Base-by-base conservation (phyloP, 2,113 vertebrate genomes). In the Axis porcinus region DNA sequence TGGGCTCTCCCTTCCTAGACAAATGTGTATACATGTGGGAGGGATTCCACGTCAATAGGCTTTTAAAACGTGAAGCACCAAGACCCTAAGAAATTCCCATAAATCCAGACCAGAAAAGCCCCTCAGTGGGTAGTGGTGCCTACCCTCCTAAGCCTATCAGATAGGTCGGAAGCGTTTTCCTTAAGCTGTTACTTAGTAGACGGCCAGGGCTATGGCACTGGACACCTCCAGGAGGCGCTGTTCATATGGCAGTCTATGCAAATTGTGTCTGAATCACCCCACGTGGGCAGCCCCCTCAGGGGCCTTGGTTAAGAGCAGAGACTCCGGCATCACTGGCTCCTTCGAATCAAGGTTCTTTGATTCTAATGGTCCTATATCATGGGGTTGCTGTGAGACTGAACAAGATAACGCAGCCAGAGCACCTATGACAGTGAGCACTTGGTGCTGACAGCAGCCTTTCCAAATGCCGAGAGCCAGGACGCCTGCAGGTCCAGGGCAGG, bases 1-100 rank as follows among this genome's bases (percentile, higher is more conserved):
- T 87, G 95, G 83, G 92, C 21, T 36, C 67, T 91, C 78, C 93
- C 43, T n/a, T 89, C 95, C 94, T 86, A 36, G 91, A 82, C 74
- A 96, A 98, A 94, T 74, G 17, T 93, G 89, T 97, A 36, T 54
- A 33, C 36, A 96, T 60, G 57, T 50, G 15, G 97, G 89, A 95
- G 89, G 91, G 96, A 81, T 95, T 70, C 40, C 33, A 0, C 40
- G 76, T 67, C 96, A 30, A 67, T 2, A 70, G 84, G 84, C 81
- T 87, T 93, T 89, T 84, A 94, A 94, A 87, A 88, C 76, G n/a
- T 5, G 52, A 93, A 90, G 89, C 88, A 78, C 67, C 33, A 40
- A 40, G 91, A 95, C 95, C 96, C 89, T 83, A 86, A 60, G 88
- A 76, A 70, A 79, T 58, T 19, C 86, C 89, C 86, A 93, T 95